Percentiles rank a stretch among this genome's conserved stretches.
Evolutionary conservation across 2,797 vertebrate genomes (phyloP).

Genomic region (Denticeps clupeoides): DNA sequence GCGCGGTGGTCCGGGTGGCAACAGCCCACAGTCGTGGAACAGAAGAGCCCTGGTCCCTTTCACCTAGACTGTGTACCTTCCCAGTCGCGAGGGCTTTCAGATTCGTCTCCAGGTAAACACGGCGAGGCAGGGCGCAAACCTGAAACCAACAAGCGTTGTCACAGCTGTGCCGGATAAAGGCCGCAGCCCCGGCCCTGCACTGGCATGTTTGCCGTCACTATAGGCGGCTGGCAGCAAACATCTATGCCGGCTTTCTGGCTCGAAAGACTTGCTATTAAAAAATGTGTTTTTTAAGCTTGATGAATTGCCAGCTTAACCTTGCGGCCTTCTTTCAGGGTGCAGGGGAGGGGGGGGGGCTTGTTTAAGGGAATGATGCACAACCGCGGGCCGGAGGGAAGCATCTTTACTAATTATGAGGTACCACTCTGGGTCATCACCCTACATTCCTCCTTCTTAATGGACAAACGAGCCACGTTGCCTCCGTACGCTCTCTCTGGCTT

Average conservation of each 20-base stretch:
- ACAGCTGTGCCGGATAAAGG: slow-evolving; percentile 39
- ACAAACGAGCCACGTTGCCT: too few species aligned
- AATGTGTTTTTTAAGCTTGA: slow-evolving; percentile 15
- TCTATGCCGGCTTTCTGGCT: slow-evolving; percentile 37
- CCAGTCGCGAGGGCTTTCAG: slow-evolving; percentile 34
- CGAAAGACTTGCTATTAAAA: slow-evolving; percentile 40
- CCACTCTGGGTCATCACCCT: too few species aligned
- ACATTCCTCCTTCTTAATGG: too few species aligned
- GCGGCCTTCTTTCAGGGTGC: slow-evolving; percentile 13
- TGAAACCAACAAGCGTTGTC: slow-evolving; percentile 33
- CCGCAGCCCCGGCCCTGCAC: slow-evolving; percentile 27
- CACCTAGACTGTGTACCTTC: slow-evolving; percentile 32
- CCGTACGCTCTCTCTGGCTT: too few species aligned
- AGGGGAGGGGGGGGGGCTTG: neutral
- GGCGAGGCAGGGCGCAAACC: slow-evolving; percentile 32
- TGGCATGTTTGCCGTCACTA: slow-evolving; percentile 59
- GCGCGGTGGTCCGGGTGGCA: slow-evolving; percentile 25
- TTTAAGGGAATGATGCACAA: neutral
- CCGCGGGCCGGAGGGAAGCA: too few species aligned
- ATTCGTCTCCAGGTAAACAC: slow-evolving; percentile 56
- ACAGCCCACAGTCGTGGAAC: slow-evolving; percentile 19
- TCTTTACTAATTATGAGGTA: too few species aligned
- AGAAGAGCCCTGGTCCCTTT: slow-evolving; percentile 24
- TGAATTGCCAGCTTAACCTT: slow-evolving; percentile 24
- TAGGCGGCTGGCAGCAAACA: slow-evolving; percentile 51